Base-by-base conservation (phyloP, 1,140 invertebrate species). In the Philopotamus ludificatus region DNA sequence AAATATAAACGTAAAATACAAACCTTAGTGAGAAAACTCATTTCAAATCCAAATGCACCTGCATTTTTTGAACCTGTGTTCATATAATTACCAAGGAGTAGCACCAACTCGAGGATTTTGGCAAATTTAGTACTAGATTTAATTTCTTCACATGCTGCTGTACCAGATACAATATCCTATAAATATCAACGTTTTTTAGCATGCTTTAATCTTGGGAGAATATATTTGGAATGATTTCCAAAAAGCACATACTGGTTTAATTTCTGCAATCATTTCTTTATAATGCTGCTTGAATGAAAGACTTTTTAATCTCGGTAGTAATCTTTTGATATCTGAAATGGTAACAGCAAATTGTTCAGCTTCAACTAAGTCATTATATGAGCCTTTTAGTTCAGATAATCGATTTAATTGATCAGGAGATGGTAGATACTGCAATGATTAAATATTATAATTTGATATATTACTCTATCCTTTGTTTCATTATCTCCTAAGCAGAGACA, bases 71-170 rank as follows among this genome's bases (percentile, higher is more conserved):
- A 95, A 0, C 95, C 95, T 1, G 92, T 87, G 76, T 98, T 98
- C 89, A 98, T 93, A 71, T 93, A 95, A 80, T 98, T 99, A 15
- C 95, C 95, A 22, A 98, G 79, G 8, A 97, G 76, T 0, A 99
- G 81, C 63, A 99, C 87, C 0, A 98, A 77, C 76, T 98, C 92
- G 3, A 99, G 77, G 15, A 99, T 87, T 73, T 89, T 90, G 0
- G 89, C 87, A 77, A 99, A 97, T 71, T 95, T 97, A 72, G 87
- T 87, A 72, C 94, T 97, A 7, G 83, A 85, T 69, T 89, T 91
- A 0, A 99, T 89, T 82, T 98, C 95, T 74, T 98, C 94, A 76
- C 95, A 97, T 7, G 95, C 96, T 12, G 93, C 93, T 4, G 93
- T 96, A 0, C 92, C 94, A 3, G 93, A 90, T 0, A 98, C 94